Evolutionary conservation across 2,113 vertebrate species (phyloP).

Genomic region (Rhombomys opimus): DNA sequence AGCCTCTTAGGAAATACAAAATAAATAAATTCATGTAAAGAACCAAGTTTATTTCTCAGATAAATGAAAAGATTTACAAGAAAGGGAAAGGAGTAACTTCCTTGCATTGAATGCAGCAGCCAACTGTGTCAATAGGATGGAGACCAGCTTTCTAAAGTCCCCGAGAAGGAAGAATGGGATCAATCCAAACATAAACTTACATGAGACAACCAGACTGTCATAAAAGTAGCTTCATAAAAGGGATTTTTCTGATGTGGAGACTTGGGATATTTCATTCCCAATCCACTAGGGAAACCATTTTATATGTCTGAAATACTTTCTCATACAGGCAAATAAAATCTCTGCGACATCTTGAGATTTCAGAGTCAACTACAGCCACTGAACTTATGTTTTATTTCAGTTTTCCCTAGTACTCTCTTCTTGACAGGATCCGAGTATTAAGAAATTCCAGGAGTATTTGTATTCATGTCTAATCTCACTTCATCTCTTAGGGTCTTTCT

Average conservation of each 20-base stretch:
- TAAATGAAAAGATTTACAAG: slow-evolving; percentile 27
- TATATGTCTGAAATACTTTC: slow-evolving; percentile 63
- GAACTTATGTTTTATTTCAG: neutral
- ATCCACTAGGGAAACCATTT: slow-evolving; percentile 54
- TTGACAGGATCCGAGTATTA: slow-evolving; percentile 16
- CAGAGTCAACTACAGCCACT: slow-evolving; percentile 38
- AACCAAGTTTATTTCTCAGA: slow-evolving; percentile 16
- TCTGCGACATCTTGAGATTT: slow-evolving; percentile 39
- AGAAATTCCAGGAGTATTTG: slow-evolving; percentile 9
- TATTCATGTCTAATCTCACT: neutral
- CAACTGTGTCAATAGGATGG: neutral
- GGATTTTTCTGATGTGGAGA: slow-evolving; percentile 58
- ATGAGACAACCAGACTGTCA: slow-evolving; percentile 27
- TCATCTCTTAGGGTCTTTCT: neutral
- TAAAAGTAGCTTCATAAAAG: slow-evolving; percentile 45
- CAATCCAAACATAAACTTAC: slow-evolving; percentile 46
- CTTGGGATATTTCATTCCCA: slow-evolving; percentile 50
- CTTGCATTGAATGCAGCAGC: neutral
- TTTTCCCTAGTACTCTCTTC: slow-evolving; percentile 33
- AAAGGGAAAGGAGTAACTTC: slow-evolving; percentile 23
- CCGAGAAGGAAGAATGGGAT: slow-evolving; percentile 32
- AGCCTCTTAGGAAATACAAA: slow-evolving; percentile 47
- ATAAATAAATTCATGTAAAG: neutral
- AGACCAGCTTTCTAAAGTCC: slow-evolving; percentile 34
- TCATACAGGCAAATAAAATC: slow-evolving; percentile 53